Base-by-base conservation (phyloP, 2,888 invertebrate genomes). In the Ichneumoninae sp. region DNA sequence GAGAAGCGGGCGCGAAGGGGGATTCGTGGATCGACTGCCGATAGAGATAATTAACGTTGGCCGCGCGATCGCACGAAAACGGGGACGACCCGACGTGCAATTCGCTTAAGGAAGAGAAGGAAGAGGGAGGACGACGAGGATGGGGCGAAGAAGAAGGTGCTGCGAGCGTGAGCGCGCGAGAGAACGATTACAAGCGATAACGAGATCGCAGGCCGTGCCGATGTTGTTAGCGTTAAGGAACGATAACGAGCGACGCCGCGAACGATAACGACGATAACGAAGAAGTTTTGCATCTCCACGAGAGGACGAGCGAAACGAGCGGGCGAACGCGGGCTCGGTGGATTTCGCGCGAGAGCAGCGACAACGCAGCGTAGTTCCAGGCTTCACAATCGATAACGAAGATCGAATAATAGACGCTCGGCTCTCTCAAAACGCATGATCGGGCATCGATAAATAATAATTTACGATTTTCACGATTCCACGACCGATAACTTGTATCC, bases 1-100 rank as follows among this genome's bases (percentile, higher is more conserved):
- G 8, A 63, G 69, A 71, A 16, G 76, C 36, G 7, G 40, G 54
- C 66, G 76, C 36, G 85, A 70, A 65, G 73, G 63, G 79, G 80
- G 47, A 33, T 71, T 54, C 69, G 70, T 69, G 70, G 83, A 77
- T 84, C 83, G 80, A 83, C 81, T 88, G 88, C 89, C 89, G 93
- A 93, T 92, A 93, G 91, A 89, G 90, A 91, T 93, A 93, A 93
- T 92, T 93, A 93, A 93, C 91, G 92, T 92, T 92, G 89, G 90
- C 91, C 91, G 73, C 65, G 65, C 68, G 47, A 92, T 92, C 91
- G 92, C 89, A 92, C 90, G 92, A 92, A 92, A 93, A 92, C 89
- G 92, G 91, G 92, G 91, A 91, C 91, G 89, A 89, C 87, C 66
- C 52, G 50, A 65, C 50, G 63, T 75, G 63, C 36, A 16, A 22